Base-by-base conservation (phyloP, 2,888 invertebrate species). In the Pegoplata infirma region DNA sequence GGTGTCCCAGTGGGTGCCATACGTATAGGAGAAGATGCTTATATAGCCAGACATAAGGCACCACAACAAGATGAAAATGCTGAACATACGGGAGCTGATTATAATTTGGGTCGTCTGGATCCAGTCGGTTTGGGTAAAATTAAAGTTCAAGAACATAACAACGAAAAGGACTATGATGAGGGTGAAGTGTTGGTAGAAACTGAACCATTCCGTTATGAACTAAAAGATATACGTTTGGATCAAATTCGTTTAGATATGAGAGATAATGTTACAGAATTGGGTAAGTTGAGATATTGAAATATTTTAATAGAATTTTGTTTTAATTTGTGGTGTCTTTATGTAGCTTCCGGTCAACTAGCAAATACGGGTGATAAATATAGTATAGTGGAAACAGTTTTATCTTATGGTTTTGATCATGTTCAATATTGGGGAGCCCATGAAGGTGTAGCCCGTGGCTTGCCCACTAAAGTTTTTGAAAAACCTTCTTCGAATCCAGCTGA, bases 161-260 rank as follows among this genome's bases (percentile, higher is more conserved):
- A 91, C 56, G 91, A 91, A 79, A 84, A 84, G 72, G 90, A 91
- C 51, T 92, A 91, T 84, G 92, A 91, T 75, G 92, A 91, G 56
- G 96, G 96, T 0, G 94, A 96, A 86, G 92, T 97, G 59, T 90
- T 97, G 23, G 92, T 94, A 6, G 96, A 96, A 90, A 93, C 94
- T 0, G 96, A 96, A 87, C 96, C 96, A 0, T 90, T 92, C 36
- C 91, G 92, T 72, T 97, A 97, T 86, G 94, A 95, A 87, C 89
- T 96, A 83, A 92, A 92, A 68, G 91, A 91, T 72, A 92, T 94
- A n/a, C 91, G 91, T 82, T 90, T 93, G 82, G 92, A 92, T 82
- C 88, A 89, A 46, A 85, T 87, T 66, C 92, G 92, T 66, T 90
- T 91, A 81, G 91, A 91, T 63, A 89, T 91, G 14, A 89, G 90